Evolutionary conservation across 2,797 vertebrate genomes (phyloP), one percentile per base, ranked within the genome.

Genomic region (Epinephelus coioides): DNA sequence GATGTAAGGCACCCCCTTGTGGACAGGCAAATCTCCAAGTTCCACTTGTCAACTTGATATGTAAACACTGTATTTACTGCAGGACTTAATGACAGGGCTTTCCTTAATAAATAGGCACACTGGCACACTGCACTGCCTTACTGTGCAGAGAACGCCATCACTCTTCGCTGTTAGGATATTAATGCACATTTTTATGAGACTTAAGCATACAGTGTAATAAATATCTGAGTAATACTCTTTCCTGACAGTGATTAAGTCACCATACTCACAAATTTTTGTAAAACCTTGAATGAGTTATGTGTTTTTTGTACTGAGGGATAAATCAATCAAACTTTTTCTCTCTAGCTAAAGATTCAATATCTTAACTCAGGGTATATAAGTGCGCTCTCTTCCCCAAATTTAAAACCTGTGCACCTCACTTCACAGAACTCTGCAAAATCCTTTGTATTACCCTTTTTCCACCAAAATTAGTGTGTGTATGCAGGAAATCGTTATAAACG

Each of bases 1-100:
- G 85, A 88, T 59, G 59, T 79, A 51, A 91, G 72, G 72, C 86
- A 73, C 91, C 94, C 91, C 89, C 92, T 93, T 83, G 91, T 93
- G 93, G 92, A 86, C 83, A 86, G 64, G 79, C 51, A 69, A 8
- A 69, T 49, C 46, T 72, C 53, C 23, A 69, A 43, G 59, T 68
- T 74, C 17, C 15, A 72, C 23, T 70, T 54, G 46, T 65, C 34
- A 78, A 46, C 53, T 46, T 27, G 56, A 61, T 17, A 63, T 38
- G 30, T 19, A 69, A 30, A 15, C 51, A 40, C 9, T 53, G 18
- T 12, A 60, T 61, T 61, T 27, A 34, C n/a, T 19, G 10, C 40
- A 19, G 9, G n/a, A 49, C 2, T 44, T 43, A 69, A 65, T 62
- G 2, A 34, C 5, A 49, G 2, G 54, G 6, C 15, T 64, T 59